Evolutionary conservation across 2,113 vertebrate species (phyloP), one percentile per base, ranked within the genome.

Genomic region (Hystrix cristata): DNA sequence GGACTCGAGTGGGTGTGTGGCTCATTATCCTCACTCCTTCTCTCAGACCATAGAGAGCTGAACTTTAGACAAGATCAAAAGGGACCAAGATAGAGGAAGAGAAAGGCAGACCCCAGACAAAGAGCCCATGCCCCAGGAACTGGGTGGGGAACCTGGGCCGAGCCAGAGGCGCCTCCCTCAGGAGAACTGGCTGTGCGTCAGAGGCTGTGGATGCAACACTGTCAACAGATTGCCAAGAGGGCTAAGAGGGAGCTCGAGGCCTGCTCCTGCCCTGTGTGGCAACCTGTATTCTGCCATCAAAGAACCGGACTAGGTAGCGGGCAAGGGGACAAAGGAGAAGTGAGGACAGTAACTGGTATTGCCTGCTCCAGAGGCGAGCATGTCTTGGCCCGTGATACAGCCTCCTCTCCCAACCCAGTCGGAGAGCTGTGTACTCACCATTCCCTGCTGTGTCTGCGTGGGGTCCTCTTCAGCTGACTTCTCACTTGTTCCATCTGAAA

Each of bases 401-500:
- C 51, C 59, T 9, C 2, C 38, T 48, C 18, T n/a, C 62, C 19
- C 16, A 0, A 34, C 15, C 67, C 34, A 1, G 0, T 7, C 71
- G 11, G 10, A 67, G 12, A 34, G 65, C 64, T 10, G n/a, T 0
- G 46, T 62, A 99, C 99, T 95, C 99, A 99, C 99, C 98, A 98
- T 99, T 97, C 99, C 99, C 97, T 97, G 98, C 98, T 99, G 99
- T 92, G 99, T 93, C 91, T 99, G 99, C 48, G 65, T 65, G 16
- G 97, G 96, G 60, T 99, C 99, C 97, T 99, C 99, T 89, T 99
- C 99, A 0, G 97, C 98, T 34, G 98, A 91, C 25, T 95, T 98
- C 96, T 99, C 98, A 0, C 90, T 51, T 1, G 98, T 98, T 29
- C 93, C 98, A 91, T 99, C 99, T 99, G 98, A 78, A 98, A 98